Evolutionary conservation across 1,140 invertebrate species (phyloP).

Genomic region (Wiebesia pumilae): DNA sequence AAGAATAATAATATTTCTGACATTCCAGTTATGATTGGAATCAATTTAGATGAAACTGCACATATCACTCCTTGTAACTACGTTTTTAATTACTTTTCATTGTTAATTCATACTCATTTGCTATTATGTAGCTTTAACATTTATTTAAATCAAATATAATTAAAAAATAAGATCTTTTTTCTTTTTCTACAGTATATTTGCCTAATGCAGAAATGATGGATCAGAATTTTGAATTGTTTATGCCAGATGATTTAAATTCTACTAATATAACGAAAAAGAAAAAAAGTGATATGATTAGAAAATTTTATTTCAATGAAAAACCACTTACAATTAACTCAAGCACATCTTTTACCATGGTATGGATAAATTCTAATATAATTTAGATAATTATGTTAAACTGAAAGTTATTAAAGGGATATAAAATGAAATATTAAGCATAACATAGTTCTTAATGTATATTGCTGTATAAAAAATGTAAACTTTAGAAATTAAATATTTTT

Average conservation of each 20-base stretch:
- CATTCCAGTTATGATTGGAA: constrained; percentile 80
- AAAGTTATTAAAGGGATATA: background rate
- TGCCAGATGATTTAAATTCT: constrained; percentile 78
- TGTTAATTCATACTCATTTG: too few relatives aligned
- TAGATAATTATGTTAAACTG: background rate
- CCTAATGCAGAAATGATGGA: constrained; percentile 68
- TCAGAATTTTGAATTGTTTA: constrained; percentile 76
- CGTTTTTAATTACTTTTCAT: constrained; percentile 12
- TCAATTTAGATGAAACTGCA: constrained; percentile 77
- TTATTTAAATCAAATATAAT: background rate
- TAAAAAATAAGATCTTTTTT: background rate
- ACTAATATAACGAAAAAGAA: constrained; percentile 66
- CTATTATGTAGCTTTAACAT: background rate
- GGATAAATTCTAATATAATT: background rate
- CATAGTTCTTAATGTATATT: too few relatives aligned
- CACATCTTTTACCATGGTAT: constrained; percentile 74
- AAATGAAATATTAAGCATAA: too few relatives aligned
- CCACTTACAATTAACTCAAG: constrained; percentile 71
- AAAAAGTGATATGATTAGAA: constrained; percentile 75
- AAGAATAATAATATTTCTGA: constrained; percentile 73
- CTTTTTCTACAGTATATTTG: constrained; percentile 56
- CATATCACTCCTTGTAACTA: constrained; percentile 61
- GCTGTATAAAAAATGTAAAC: too few relatives aligned
- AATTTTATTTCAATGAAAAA: constrained; percentile 78
- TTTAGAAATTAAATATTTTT: too few relatives aligned